These are phyloP conservation scores for Trichoplusia ni DNA, from an alignment of 1,140 invertebrate genomes.

Conservation along the genomic window DNA sequence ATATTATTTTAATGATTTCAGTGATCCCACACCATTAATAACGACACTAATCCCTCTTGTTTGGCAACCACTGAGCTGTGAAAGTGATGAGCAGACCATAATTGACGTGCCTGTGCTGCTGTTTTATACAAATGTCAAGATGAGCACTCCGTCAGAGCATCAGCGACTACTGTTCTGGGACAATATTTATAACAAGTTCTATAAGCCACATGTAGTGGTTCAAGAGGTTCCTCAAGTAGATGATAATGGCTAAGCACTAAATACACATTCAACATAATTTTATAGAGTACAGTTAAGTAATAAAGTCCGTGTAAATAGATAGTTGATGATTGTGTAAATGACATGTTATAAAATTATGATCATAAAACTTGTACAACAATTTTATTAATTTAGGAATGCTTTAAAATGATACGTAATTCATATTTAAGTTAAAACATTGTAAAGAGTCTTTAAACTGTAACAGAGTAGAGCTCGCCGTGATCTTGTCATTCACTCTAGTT, in stretches of 20 bases:
- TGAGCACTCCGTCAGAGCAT: conserved; percentile 33
- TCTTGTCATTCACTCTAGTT: conserved; percentile 1
- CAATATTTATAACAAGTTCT: conserved; percentile 63
- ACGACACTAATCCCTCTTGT: conserved; percentile 55
- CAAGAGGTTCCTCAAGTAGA: background rate
- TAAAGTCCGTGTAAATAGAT: too few relatives aligned
- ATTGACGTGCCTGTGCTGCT: conserved; percentile 44
- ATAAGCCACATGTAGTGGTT: conserved; percentile 28
- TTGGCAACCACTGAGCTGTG: conserved; percentile 54
- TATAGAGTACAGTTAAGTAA: too few relatives aligned
- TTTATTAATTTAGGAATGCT: too few relatives aligned
- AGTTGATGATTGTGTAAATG: too few relatives aligned
- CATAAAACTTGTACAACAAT: too few relatives aligned
- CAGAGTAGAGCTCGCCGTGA: background rate
- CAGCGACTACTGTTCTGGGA: conserved; percentile 63
- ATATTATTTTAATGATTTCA: conserved; percentile 46
- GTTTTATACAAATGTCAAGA: conserved; percentile 37
- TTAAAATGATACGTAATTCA: too few relatives aligned
- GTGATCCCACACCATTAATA: conserved; percentile 70
- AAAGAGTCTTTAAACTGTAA: background rate
- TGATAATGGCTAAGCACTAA: background rate
- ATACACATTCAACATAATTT: too few relatives aligned
- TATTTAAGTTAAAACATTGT: background rate
- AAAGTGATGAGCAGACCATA: conserved; percentile 26
- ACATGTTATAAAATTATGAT: too few relatives aligned